Evolutionary conservation across 2,797 vertebrate species (phyloP).

Genomic region (Choloepus didactylus): DNA sequence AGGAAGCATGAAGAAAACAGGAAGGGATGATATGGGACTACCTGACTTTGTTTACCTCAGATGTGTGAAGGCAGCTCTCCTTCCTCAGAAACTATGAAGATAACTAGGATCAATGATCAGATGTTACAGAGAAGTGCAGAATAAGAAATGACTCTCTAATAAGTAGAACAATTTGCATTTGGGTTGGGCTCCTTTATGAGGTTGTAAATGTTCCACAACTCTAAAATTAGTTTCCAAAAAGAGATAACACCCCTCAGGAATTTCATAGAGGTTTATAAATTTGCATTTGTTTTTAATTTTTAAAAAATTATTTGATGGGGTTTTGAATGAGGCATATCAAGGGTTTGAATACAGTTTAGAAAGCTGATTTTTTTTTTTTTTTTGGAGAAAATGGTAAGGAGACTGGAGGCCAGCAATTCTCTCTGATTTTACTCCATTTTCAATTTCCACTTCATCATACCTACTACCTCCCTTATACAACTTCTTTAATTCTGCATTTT

Average conservation of each 20-base stretch:
- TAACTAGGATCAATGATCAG: accelerated
- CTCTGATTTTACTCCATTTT: not conserved
- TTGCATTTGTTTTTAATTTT: not conserved
- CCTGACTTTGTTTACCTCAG: accelerated
- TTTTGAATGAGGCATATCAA: not conserved
- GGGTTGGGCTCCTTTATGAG: accelerated
- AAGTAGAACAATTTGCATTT: accelerated
- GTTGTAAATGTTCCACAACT: accelerated
- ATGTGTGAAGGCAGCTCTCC: no score
- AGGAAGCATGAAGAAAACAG: not conserved
- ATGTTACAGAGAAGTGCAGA: not conserved
- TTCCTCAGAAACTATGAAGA: accelerated
- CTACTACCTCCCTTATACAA: no score
- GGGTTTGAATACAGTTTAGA: not conserved
- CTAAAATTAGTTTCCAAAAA: not conserved
- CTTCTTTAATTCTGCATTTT: not conserved
- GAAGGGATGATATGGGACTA: accelerated
- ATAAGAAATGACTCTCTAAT: accelerated
- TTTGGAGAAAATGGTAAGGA: not conserved
- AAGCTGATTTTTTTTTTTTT: not conserved
- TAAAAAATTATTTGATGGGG: not conserved
- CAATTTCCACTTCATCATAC: not conserved
- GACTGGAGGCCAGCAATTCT: not conserved
- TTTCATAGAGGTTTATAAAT: not conserved
- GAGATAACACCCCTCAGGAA: no score